phyloP scores from a whole-genome alignment of 2,888 invertebrate genomes.

The Anagyrus pseudococci region DNA sequence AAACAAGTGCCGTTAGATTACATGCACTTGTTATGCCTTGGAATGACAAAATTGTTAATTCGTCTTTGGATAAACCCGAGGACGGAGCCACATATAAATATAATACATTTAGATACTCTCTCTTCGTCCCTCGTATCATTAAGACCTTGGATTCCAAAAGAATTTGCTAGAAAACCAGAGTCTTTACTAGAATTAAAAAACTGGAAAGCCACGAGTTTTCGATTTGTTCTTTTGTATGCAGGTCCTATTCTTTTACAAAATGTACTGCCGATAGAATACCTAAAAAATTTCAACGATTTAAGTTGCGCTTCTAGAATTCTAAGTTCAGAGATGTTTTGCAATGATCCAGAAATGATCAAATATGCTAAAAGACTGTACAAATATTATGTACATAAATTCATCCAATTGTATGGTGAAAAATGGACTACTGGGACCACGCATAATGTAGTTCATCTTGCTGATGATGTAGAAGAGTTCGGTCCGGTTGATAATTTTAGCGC shows the following conservation, averaged over 20 bases:
- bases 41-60: not conserved
- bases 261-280: not conserved
- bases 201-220: constrained; percentile 12
- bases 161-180: constrained; percentile 4
- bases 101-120: not conserved
- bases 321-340: not conserved
- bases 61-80: not conserved
- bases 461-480: constrained; percentile 17
- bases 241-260: not conserved
- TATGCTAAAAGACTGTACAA: not conserved
- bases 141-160: not conserved
- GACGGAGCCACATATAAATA: not conserved
- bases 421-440: constrained; percentile 15
- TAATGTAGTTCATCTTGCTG: constrained; percentile 12
- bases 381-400: not conserved
- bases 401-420: constrained; percentile 1
- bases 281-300: not conserved
- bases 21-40: not conserved
- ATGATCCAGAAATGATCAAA: not conserved
- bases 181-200: not conserved
- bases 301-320: not conserved
- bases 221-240: constrained; percentile 1
- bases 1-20: not conserved
- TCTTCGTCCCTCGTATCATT: not conserved
- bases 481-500: constrained; percentile 27